Percentiles rank a stretch among this genome's conserved stretches.
Evolutionary conservation across 2,113 vertebrate species (phyloP).

Genomic region (Setophaga petechia): DNA sequence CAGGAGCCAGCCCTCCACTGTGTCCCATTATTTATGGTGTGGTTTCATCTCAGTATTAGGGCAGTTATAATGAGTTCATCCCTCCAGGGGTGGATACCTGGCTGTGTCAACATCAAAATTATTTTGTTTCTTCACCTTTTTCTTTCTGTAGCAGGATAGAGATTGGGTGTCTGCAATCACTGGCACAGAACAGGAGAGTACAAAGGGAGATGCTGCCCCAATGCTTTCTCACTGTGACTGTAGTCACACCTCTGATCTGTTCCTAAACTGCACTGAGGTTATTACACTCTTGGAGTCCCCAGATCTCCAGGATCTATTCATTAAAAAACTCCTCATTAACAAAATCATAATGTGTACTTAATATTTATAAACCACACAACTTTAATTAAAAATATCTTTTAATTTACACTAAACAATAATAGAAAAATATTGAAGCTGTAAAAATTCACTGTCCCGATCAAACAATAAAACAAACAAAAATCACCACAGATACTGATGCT

Average conservation of each 20-base stretch:
- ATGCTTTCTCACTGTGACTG: neutral
- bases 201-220: neutral
- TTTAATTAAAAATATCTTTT: constrained; percentile 48
- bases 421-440: neutral
- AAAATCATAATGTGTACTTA: neutral
- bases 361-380: neutral
- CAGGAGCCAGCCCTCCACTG: neutral
- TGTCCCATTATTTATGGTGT: neutral
- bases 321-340: neutral
- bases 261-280: neutral
- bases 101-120: neutral
- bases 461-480: neutral
- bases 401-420: constrained; percentile 25
- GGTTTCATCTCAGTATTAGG: neutral
- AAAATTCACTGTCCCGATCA: neutral
- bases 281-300: neutral
- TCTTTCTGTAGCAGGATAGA: neutral
- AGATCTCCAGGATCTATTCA: neutral
- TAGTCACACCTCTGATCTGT: neutral
- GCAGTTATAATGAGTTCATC: neutral
- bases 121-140: neutral
- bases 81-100: neutral
- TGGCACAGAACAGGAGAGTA: neutral
- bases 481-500: neutral
- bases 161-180: neutral